Evolutionary conservation across 1,140 invertebrate species (phyloP).

Genomic region (Euwallacea fornicatus): DNA sequence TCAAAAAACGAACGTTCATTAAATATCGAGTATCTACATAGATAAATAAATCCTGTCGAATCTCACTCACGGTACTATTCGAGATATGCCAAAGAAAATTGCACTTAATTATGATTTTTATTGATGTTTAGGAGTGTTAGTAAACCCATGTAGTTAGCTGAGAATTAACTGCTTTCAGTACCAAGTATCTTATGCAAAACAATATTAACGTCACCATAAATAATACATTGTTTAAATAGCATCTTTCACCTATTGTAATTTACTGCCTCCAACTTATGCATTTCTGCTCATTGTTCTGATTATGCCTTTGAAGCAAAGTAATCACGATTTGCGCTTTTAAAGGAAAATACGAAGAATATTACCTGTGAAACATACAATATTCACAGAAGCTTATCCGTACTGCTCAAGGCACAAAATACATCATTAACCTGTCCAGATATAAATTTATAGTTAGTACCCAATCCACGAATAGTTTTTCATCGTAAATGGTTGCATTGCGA

Average conservation of each 20-base stretch:
- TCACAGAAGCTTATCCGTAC: neutral
- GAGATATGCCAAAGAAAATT: conserved; percentile 31
- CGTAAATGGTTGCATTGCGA: conserved; percentile 15
- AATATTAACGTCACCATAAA: conserved; percentile 3
- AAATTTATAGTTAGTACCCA: conserved; percentile 25
- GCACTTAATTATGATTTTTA: conserved; percentile 24
- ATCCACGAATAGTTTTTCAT: conserved; percentile 15
- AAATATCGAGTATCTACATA: conserved; percentile 4
- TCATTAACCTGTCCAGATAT: conserved; percentile 29
- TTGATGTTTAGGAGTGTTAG: neutral
- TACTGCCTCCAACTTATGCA: neutral
- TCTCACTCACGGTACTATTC: conserved; percentile 14
- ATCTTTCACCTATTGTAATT: neutral
- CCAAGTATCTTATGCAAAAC: conserved; percentile 4
- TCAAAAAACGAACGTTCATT: neutral
- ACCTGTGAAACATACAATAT: neutral
- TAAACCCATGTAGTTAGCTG: neutral
- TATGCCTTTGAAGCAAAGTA: too few species aligned
- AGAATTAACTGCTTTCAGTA: conserved; percentile 2
- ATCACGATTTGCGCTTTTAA: too few species aligned
- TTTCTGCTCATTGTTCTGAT: neutral
- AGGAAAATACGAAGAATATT: neutral
- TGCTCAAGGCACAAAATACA: neutral
- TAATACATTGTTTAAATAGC: neutral
- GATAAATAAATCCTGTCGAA: conserved; percentile 16